phyloP scores from a whole-genome alignment of 1,140 invertebrate species.

The Drosophila oshimai region DNA sequence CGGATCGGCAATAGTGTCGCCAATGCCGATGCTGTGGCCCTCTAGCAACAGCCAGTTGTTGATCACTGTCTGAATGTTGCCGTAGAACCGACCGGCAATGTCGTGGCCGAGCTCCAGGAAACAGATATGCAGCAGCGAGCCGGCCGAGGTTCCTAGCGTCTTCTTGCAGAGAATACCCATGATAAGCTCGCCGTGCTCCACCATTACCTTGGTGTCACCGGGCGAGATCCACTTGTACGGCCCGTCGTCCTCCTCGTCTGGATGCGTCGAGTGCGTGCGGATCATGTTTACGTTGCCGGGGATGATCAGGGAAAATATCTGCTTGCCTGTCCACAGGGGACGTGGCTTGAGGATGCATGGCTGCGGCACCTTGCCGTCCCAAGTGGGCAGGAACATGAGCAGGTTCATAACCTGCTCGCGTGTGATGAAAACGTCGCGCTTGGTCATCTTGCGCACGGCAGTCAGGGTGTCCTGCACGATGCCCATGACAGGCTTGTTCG shows the following conservation, averaged over 20 bases:
- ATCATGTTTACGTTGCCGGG: slow-evolving; percentile 99
- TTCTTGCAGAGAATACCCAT: slow-evolving; percentile 99
- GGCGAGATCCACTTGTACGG: slow-evolving; percentile 99
- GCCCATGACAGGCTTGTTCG: slow-evolving; percentile 99
- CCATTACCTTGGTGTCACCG: slow-evolving; percentile 99
- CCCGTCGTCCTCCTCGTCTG: slow-evolving; percentile 99
- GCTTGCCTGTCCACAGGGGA: slow-evolving; percentile 99
- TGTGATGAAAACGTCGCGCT: slow-evolving; percentile 98
- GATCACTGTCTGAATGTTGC: slow-evolving; percentile 99
- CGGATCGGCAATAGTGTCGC: slow-evolving; percentile 99
- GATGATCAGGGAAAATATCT: slow-evolving; percentile 99
- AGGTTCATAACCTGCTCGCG: slow-evolving; percentile 99
- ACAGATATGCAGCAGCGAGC: slow-evolving; percentile 98
- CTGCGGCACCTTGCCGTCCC: slow-evolving; percentile 99
- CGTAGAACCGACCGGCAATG: slow-evolving; percentile 98
- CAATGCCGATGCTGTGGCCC: slow-evolving; percentile 99
- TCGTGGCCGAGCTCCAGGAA: slow-evolving; percentile 99
- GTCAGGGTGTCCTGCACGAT: slow-evolving; percentile 99
- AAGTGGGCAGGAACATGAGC: slow-evolving; percentile 98
- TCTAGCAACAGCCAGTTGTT: slow-evolving; percentile 99
- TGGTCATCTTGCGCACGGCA: slow-evolving; percentile 99
- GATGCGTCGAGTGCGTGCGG: slow-evolving; percentile 98
- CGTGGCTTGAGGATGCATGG: slow-evolving; percentile 99
- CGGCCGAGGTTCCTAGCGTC: slow-evolving; percentile 97
- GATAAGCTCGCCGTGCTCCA: slow-evolving; percentile 98